Percentiles rank a stretch among this genome's conserved stretches.
Evolutionary conservation across 2,113 vertebrate genomes (phyloP).

Genomic region (Miniopterus natalensis): DNA sequence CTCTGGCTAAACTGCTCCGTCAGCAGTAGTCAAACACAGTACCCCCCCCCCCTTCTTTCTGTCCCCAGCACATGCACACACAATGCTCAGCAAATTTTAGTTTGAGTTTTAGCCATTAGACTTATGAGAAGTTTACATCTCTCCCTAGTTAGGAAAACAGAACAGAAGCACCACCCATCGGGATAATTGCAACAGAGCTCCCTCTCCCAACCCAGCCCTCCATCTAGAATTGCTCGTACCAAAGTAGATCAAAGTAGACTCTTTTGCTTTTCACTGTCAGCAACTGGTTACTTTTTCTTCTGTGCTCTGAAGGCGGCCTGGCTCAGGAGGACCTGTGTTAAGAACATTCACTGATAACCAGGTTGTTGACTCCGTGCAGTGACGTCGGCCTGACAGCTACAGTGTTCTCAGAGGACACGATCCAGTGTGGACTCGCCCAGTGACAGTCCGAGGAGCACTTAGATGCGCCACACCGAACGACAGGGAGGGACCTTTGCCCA

Average conservation of each 20-base stretch:
- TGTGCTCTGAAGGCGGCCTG: not conserved
- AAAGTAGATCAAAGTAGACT: not conserved
- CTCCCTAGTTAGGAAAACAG: not conserved
- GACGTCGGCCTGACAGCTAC: not conserved
- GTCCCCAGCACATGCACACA: not conserved
- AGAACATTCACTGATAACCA: not conserved
- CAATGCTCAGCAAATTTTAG: not conserved
- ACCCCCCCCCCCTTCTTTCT: not conserved
- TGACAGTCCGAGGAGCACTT: not conserved
- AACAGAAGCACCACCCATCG: accelerated
- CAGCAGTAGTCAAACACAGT: not conserved
- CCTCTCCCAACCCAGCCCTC: not conserved
- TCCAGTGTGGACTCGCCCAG: not conserved
- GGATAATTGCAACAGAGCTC: not conserved
- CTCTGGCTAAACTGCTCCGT: not conserved
- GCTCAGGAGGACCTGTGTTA: not conserved
- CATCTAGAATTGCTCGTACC: not conserved
- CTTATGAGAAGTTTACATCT: not conserved
- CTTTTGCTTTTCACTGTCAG: not conserved
- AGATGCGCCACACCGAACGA: not conserved
- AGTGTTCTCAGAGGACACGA: not conserved
- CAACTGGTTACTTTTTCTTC: not conserved
- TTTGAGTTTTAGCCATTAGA: not conserved
- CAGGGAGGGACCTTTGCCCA: not conserved
- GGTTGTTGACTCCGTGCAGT: not conserved